These are phyloP conservation scores for Lasioglossum malachurum DNA, from an alignment of 2,888 invertebrate species.

Conservation along the genomic window DNA sequence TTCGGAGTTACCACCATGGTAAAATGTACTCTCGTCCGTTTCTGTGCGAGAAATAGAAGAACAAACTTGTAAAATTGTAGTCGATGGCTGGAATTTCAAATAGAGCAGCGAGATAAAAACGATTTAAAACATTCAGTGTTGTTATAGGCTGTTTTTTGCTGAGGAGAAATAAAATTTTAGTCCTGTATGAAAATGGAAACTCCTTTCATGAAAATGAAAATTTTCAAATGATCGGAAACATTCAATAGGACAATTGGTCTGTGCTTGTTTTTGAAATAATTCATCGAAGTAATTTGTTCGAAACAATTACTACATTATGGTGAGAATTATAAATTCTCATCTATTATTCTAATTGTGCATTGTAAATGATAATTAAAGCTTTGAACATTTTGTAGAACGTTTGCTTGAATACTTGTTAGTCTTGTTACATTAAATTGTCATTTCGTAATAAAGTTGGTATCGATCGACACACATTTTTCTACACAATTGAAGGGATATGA, in stretches of 20 bases:
- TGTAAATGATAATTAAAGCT: background rate
- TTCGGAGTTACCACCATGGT: background rate
- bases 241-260: background rate
- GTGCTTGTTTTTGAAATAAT: background rate
- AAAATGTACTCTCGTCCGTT: background rate
- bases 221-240: background rate
- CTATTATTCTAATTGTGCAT: background rate
- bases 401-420: background rate
- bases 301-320: background rate
- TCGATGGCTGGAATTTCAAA: background rate
- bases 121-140: background rate
- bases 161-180: background rate
- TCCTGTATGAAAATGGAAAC: too few species aligned
- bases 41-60: background rate
- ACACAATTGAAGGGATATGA: background rate
- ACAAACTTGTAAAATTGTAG: background rate
- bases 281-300: background rate
- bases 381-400: background rate
- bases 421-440: background rate
- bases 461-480: background rate
- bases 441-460: background rate
- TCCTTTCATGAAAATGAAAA: background rate
- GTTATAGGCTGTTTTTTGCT: background rate
- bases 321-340: background rate
- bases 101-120: background rate